These are phyloP conservation scores for Mercenaria mercenaria DNA, from an alignment of 1,140 invertebrate genomes.

Conservation along the genomic window DNA sequence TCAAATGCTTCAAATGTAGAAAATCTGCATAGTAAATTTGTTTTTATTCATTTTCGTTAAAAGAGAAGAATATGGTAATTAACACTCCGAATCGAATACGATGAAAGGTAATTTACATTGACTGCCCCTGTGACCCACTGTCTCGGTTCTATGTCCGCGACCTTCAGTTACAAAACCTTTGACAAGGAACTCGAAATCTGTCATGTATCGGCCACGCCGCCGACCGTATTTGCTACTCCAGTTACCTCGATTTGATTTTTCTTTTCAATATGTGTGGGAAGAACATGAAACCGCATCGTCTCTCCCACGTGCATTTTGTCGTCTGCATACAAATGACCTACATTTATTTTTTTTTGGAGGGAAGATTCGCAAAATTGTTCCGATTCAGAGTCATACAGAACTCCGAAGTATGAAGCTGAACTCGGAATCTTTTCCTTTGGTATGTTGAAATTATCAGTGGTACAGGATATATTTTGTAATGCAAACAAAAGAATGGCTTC, in stretches of 20 bases:
- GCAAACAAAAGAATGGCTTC: too few relatives aligned
- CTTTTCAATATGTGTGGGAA: conserved; percentile 1
- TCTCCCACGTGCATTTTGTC: conserved; percentile 12
- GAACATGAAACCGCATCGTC: not conserved
- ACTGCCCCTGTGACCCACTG: not conserved
- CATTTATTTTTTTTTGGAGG: not conserved
- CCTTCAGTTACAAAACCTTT: not conserved
- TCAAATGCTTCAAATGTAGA: too few relatives aligned
- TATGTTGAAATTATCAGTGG: not conserved
- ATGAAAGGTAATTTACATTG: not conserved
- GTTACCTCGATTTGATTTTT: not conserved
- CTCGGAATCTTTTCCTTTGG: conserved; percentile 11
- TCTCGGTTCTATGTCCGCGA: not conserved
- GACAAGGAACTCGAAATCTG: conserved; percentile 9
- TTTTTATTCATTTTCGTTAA: too few relatives aligned
- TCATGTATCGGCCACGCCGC: not conserved
- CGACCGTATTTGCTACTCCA: not conserved
- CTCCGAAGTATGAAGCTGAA: conserved; percentile 9
- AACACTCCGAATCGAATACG: too few relatives aligned
- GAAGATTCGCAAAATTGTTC: not conserved
- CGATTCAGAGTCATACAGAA: not conserved
- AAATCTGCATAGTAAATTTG: too few relatives aligned
- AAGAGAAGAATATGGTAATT: too few relatives aligned
- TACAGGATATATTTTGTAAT: too few relatives aligned
- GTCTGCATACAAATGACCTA: not conserved